Percentiles rank a stretch among this genome's conserved stretches.
Evolutionary conservation across 2,113 vertebrate genomes (phyloP).

Genomic region (Cathartes aura): DNA sequence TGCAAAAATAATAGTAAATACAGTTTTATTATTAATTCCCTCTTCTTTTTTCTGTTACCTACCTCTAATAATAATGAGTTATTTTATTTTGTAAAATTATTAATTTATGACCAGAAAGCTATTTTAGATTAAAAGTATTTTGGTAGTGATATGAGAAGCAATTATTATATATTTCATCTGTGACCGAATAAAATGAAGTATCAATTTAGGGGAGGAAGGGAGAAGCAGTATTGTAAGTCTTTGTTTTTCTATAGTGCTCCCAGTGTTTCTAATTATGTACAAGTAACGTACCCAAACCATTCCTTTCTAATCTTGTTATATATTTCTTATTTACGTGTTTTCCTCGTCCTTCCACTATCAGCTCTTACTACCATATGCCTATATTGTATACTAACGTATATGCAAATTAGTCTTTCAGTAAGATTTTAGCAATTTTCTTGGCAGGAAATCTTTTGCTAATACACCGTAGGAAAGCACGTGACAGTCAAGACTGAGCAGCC

Average conservation of each 20-base stretch:
- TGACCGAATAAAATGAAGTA: not conserved
- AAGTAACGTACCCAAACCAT: not conserved
- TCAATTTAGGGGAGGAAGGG: not conserved
- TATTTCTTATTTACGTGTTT: not conserved
- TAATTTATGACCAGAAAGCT: not conserved
- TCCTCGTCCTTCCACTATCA: not conserved
- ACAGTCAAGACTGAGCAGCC: not conserved
- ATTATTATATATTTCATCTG: not conserved
- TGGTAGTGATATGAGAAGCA: not conserved
- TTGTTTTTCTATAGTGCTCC: not conserved
- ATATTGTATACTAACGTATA: not conserved
- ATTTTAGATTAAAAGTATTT: not conserved
- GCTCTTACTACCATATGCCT: not conserved
- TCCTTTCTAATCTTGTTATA: not conserved
- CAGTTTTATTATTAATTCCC: not conserved
- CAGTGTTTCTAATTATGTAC: not conserved
- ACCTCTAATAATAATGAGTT: not conserved
- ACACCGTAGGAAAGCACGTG: fast-evolving
- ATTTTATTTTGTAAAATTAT: not conserved
- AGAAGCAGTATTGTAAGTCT: not conserved
- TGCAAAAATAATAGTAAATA: not conserved
- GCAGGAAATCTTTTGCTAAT: not conserved
- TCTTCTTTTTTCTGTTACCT: not conserved
- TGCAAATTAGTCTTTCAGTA: not conserved
- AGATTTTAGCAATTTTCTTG: not conserved